A percentile compares a stretch with the other conserved stretches of the same genome.
phyloP scores from a whole-genome alignment of 2,113 vertebrate genomes.

The Ceyx margarethae region DNA sequence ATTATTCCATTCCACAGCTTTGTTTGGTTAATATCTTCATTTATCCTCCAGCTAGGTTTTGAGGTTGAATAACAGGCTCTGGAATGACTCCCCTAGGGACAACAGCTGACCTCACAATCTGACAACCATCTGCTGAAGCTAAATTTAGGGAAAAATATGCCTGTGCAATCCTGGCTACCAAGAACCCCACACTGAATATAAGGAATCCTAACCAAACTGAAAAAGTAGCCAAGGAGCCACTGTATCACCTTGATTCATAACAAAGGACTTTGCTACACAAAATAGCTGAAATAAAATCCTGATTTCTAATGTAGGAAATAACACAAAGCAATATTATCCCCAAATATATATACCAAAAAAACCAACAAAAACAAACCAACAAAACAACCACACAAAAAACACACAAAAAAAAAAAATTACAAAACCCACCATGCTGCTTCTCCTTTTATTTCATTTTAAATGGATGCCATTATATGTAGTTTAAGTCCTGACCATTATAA shows the following conservation, averaged over 20 bases:
- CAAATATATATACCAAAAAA: neutral
- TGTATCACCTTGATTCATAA: neutral
- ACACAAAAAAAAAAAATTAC: no score
- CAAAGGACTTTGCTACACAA: neutral
- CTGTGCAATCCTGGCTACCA: neutral
- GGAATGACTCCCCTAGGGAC: neutral
- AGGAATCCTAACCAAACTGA: neutral
- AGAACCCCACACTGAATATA: neutral
- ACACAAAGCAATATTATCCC: neutral
- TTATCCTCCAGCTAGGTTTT: neutral
- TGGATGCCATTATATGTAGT: neutral
- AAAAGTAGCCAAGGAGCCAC: neutral
- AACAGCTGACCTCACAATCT: conserved; percentile 1
- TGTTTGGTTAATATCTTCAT: neutral
- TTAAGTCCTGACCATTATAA: conserved; percentile 2
- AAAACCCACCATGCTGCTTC: neutral
- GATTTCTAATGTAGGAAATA: neutral
- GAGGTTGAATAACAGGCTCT: neutral
- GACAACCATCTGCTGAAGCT: conserved; percentile 19
- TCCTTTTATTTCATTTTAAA: conserved; percentile 28
- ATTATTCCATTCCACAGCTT: neutral
- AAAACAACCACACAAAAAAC: no score
- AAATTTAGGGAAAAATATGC: neutral
- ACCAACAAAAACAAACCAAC: no score
- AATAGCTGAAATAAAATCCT: neutral